These are phyloP conservation scores for Rhagium mordax DNA, from an alignment of 2,888 invertebrate genomes.

Conservation along the genomic window DNA sequence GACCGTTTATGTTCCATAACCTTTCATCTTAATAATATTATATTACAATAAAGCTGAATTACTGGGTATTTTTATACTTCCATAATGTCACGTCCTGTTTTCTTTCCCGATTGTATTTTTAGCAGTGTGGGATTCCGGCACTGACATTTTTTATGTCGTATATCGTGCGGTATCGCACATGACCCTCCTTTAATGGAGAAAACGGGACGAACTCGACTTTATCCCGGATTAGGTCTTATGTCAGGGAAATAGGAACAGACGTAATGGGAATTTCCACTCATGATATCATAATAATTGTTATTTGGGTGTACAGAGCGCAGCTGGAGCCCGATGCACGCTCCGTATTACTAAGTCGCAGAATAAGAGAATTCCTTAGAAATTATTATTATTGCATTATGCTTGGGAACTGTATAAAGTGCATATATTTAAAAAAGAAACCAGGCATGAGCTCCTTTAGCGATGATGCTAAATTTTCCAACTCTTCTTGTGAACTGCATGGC, in stretches of 20 bases:
- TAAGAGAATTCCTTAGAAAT: no score
- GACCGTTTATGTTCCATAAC: not conserved
- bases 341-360: no score
- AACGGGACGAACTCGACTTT: constrained; percentile 3
- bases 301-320: not conserved
- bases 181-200: constrained; percentile 6
- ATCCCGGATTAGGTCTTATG: constrained; percentile 24
- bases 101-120: not conserved
- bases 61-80: constrained; percentile 7
- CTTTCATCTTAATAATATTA: not conserved
- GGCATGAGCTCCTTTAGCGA: no score
- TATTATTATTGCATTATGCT: no score
- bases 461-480: no score
- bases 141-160: constrained; percentile 12
- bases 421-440: no score
- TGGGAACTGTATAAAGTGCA: no score
- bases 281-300: constrained; percentile 7
- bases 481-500: no score
- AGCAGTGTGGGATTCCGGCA: constrained; percentile 6
- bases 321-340: no score
- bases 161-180: not conserved
- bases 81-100: constrained; percentile 4
- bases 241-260: constrained; percentile 3
- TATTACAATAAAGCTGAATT: constrained; percentile 6
- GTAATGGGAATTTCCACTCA: constrained; percentile 19